Evolutionary conservation across 2,888 invertebrate species (phyloP), one percentile per base, ranked within the genome.

Genomic region (Noctuana brunneofusca): DNA sequence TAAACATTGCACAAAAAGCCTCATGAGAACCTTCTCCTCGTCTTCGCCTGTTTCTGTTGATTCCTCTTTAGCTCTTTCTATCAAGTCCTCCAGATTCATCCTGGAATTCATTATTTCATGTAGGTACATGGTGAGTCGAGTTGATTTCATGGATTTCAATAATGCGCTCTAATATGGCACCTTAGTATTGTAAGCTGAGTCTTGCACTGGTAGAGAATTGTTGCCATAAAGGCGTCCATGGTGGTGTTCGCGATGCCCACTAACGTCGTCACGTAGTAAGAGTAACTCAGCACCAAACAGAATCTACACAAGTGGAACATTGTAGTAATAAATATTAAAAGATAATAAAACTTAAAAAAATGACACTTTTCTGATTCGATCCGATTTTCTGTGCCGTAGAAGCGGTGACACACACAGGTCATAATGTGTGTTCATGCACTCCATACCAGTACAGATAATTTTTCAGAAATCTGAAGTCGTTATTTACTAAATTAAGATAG

Each of bases 201-300:
- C 65, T 83, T 79, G 71, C 84, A 86, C 69, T 87, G 89, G 63
- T 75, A 75, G 20, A 90, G 75, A 8, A 89, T 67, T n/a, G 88
- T 83, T 1, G 82, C 89, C 59, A 90, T 79, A 67, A 90, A 87
- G 0, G 89, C 89, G 59, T 91, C 90, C 88, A 87, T 89, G 4
- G 88, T 88, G 20, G 90, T 91, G 70, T 90, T 90, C n/a, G 88
- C 89, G 53, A 90, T 78, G 35, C 84, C 90, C 30, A 88, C 86
- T 60, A 90, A 73, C n/a, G 89, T 79, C 1, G 87, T 89, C 50
- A 82, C 85, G 72, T 83, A 84, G 76, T 81, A 86, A 52, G 89
- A 85, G 71, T 89, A 90, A 60, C 80, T 53, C 65, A 89, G 71
- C 58, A 84, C 78, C 52, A 71, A 27, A 3, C 66, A 63, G 65